Conservation (phyloP, 2,113 vertebrate genomes). For the Regulus satrapa region DNA sequence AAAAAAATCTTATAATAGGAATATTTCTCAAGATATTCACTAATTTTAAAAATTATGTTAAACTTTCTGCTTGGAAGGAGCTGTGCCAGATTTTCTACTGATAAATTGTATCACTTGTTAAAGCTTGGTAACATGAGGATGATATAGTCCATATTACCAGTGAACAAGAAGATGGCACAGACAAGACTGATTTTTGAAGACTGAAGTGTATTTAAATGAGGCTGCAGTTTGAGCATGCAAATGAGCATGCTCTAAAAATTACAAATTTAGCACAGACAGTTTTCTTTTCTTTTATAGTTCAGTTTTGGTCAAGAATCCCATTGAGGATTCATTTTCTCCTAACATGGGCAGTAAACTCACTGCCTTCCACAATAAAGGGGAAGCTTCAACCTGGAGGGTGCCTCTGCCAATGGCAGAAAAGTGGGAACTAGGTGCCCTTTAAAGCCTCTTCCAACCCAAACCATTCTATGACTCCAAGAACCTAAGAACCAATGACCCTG, state of each 20-base stretch:
- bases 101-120: not conserved
- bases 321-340: not conserved
- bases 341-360: not conserved
- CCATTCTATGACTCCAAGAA: not conserved
- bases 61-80: not conserved
- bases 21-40: not conserved
- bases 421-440: not conserved
- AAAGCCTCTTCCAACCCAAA: not conserved
- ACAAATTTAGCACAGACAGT: not conserved
- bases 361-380: not conserved
- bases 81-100: not conserved
- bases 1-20: not conserved
- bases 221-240: not conserved
- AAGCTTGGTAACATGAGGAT: not conserved
- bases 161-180: not conserved
- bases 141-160: rapidly evolving
- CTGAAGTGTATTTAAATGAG: not conserved
- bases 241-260: not conserved
- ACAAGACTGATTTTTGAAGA: not conserved
- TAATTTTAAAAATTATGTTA: not conserved
- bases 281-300: not conserved
- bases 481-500: not conserved
- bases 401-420: not conserved
- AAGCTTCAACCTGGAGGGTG: not conserved
- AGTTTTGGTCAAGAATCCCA: not conserved